Evolutionary conservation across 1,140 invertebrate species (phyloP), one percentile per base, ranked within the genome.

Genomic region (Argopecten irradians): DNA sequence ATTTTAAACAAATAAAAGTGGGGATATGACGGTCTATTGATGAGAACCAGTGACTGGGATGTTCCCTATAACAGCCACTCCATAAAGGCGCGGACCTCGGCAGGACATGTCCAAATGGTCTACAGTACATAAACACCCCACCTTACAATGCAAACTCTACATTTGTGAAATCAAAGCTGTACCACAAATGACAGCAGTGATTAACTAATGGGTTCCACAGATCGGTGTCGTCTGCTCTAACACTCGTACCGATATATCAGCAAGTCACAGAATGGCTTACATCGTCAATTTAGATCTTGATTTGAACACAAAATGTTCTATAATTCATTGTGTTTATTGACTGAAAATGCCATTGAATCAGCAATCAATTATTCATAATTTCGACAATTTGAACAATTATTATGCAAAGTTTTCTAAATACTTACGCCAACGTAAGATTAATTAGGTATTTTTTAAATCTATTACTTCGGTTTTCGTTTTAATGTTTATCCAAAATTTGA

Each of bases 1-100:
- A 71, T 71, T 71, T 71, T 71, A 71, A 71, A 71, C 55, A 71
- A 71, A 71, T 71, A 71, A 71, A 71, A 71, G 55, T 28, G 55
- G 43, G 55, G 55, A 71, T 71, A 71, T 71, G n/a, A 16, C 55
- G n/a, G n/a, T 71, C 7, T 71, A 71, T 16, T 28, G 55, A 71
- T 71, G 55, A n/a, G n/a, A 28, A 28, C 55, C 55, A 28, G 55
- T 71, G 55, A 71, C 28, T 71, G 55, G 55, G 55, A 71, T 28
- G 55, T 28, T 71, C 55, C 55, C n/a, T 14, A 46, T 19, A 16
- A 11, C 2, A 11, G 22, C 55, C 55, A 71, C 28, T 28, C 22
- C 55, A 71, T 71, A 71, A 71, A 5, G 22, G 28, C n/a, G 5
- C 14, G 22, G n/a, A 28, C 14, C 55, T 71, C 55, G 22, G 55